phyloP scores from a whole-genome alignment of 1,140 invertebrate genomes.

The Colletes latitarsis region DNA sequence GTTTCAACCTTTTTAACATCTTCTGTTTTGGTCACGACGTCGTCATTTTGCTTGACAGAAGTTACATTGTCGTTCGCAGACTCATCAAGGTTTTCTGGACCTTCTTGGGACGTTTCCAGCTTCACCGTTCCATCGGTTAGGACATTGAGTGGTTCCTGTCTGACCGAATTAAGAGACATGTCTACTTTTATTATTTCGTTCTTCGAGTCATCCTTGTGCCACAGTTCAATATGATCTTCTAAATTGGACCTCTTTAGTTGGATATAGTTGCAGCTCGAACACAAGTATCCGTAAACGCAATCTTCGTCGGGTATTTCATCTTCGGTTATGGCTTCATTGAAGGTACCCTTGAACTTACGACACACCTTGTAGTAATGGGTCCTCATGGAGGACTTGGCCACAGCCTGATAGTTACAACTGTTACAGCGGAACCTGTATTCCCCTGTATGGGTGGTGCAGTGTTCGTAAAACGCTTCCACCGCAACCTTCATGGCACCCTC shows the following conservation, averaged over 20 bases:
- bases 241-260: constrained; percentile 84
- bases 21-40: neutral
- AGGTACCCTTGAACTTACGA: constrained; percentile 57
- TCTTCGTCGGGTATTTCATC: constrained; percentile 65
- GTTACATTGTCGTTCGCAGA: neutral
- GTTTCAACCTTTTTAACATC: neutral
- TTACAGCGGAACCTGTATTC: constrained; percentile 86
- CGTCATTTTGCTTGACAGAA: neutral
- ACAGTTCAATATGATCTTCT: constrained; percentile 82
- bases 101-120: neutral
- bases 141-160: neutral
- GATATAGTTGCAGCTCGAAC: constrained; percentile 85
- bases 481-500: constrained; percentile 71
- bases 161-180: constrained; percentile 72
- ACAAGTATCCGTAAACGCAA: constrained; percentile 84
- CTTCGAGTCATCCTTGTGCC: constrained; percentile 76
- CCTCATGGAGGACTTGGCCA: constrained; percentile 77
- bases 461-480: constrained; percentile 84
- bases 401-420: constrained; percentile 81
- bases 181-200: constrained; percentile 79
- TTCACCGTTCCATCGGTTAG: neutral
- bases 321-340: constrained; percentile 63
- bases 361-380: constrained; percentile 80
- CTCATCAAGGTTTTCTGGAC: neutral
- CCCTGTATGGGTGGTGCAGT: constrained; percentile 87